Evolutionary conservation across 1,140 invertebrate species (phyloP).

Genomic region (Nomia melanderi): DNA sequence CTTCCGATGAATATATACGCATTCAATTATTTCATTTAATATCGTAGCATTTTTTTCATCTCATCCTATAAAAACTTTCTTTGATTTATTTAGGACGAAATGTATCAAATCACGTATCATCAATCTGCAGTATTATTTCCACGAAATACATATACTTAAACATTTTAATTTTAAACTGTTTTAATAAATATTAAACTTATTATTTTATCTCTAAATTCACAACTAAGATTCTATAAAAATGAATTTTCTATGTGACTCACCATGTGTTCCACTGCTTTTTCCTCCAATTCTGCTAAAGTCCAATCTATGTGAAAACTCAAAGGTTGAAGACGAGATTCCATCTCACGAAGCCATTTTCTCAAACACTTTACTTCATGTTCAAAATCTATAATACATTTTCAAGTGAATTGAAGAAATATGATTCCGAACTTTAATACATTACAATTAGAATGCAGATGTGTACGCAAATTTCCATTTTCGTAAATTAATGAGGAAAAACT

Average conservation of each 20-base stretch:
- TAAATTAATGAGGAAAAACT: too few species aligned
- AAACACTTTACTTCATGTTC: constrained; percentile 87
- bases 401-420: neutral
- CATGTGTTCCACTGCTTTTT: constrained; percentile 87
- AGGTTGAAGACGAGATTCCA: constrained; percentile 85
- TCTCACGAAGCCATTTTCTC: constrained; percentile 82
- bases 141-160: neutral
- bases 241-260: constrained; percentile 77
- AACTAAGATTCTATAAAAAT: neutral
- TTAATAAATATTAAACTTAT: neutral
- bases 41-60: too few species aligned
- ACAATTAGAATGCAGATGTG: too few species aligned
- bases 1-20: neutral
- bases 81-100: neutral
- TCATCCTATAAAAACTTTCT: neutral
- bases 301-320: constrained; percentile 84
- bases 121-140: neutral
- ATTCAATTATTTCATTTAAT: neutral
- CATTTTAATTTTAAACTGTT: neutral
- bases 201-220: neutral
- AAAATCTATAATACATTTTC: constrained; percentile 81
- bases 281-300: constrained; percentile 84
- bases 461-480: too few species aligned
- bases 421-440: too few species aligned
- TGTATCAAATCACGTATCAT: neutral